Evolutionary conservation across 2,888 invertebrate species (phyloP), one percentile per base, ranked within the genome.

Genomic region (Palloptera scutellata): DNA sequence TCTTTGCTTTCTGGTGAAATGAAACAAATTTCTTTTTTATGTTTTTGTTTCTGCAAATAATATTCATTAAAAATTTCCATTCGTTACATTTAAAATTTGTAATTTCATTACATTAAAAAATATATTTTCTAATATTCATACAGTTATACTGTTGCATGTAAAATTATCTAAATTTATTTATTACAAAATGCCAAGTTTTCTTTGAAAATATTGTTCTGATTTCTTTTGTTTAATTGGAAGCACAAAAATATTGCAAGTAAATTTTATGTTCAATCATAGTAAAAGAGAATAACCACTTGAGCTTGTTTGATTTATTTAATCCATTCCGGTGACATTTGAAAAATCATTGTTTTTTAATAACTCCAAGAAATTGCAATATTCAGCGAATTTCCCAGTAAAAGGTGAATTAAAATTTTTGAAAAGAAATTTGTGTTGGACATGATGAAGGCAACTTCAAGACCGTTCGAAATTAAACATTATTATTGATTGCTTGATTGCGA

Each of bases 311-410:
- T 54, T 43, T 40, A 43, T 59, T 67, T 67, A 70, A 70, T 70
- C 70, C 70, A 66, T 66, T 70, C 70, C 70, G 70, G 70, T 68
- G 67, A 20, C 40, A 3, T 30, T 13, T 30, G 4, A 55, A 53
- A 12, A 53, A 41, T 42, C n/a, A 51, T n/a, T 53, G 15, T 11
- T 45, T 51, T 52, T 15, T 42, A 30, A 53, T 15, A 30, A 17
- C 45, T 40, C 51, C 53, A 43, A 17, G 40, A 53, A 48, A 40
- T 61, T 40, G 15, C 15, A 55, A 15, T 30, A 63, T 45, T 43
- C 42, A 40, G 30, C 1, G 12, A 40, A 13, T 42, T 64, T 9
- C 48, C 17, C 17, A n/a, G 52, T n/a, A n/a, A 53, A 65, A n/a
- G 17, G 42, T 57, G 12, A 1, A 15, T 15, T 20, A 54, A 58